Evolutionary conservation across 2,797 vertebrate species (phyloP).

Genomic region (Phaenicophaeus curvirostris): DNA sequence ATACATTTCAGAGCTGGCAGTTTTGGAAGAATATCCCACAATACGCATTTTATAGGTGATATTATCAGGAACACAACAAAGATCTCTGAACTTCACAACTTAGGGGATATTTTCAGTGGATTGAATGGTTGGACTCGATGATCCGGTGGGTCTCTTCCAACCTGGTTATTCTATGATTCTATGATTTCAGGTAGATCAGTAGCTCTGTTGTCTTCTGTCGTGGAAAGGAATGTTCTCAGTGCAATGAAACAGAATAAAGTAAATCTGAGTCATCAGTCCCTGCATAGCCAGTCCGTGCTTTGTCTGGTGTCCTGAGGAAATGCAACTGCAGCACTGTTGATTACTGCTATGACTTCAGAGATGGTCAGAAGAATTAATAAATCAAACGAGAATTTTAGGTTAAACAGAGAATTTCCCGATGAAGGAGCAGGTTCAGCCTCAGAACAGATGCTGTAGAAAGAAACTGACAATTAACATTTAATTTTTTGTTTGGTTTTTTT

Average conservation of each 20-base stretch:
- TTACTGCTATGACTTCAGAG: background rate
- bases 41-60: background rate
- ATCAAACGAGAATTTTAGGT: background rate
- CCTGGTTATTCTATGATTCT: too few species aligned
- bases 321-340: background rate
- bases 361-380: constrained; percentile 1
- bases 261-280: background rate
- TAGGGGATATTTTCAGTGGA: background rate
- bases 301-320: background rate
- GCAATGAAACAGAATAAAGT: background rate
- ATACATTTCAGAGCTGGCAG: background rate
- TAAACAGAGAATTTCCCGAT: background rate
- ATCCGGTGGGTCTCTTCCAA: too few species aligned
- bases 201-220: background rate
- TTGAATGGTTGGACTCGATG: too few species aligned
- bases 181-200: constrained; percentile 1
- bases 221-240: background rate
- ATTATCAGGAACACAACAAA: background rate
- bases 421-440: background rate
- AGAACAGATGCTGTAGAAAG: background rate
- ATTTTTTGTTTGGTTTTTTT: background rate
- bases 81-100: background rate
- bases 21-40: background rate
- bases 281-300: background rate
- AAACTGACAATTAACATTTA: background rate